Evolutionary conservation across 2,797 vertebrate species (phyloP).

Genomic region (Rhinichthys osculus): DNA sequence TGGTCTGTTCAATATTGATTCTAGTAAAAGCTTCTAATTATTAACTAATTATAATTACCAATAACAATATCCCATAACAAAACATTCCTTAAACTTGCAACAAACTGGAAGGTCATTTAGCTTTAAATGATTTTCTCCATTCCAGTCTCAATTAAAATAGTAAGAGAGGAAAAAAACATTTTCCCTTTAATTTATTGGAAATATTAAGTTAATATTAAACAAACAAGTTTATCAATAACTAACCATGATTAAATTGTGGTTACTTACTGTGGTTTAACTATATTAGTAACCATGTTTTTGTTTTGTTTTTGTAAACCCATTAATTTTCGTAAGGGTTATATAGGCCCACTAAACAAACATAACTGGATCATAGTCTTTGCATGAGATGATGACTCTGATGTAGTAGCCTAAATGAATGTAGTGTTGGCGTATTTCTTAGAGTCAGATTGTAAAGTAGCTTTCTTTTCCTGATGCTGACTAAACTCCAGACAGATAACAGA

Average conservation of each 20-base stretch:
- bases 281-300: too few species aligned
- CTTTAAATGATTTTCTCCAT: not conserved
- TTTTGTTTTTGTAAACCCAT: too few species aligned
- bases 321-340: not conserved
- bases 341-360: not conserved
- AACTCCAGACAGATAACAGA: not conserved
- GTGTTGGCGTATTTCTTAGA: not conserved
- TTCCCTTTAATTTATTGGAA: not conserved
- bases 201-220: not conserved
- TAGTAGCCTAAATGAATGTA: not conserved
- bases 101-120: not conserved
- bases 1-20: not conserved
- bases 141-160: too few species aligned
- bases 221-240: not conserved
- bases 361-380: not conserved
- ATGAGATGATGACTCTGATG: not conserved
- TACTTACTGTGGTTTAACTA: too few species aligned
- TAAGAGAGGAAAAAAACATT: accelerated
- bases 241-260: not conserved
- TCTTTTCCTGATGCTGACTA: not conserved
- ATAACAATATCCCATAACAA: not conserved
- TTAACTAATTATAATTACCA: not conserved
- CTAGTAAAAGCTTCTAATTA: not conserved
- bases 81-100: not conserved
- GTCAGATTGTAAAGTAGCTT: not conserved